Conservation (phyloP, 2,888 invertebrate species). For the Terebella lapidaria region DNA sequence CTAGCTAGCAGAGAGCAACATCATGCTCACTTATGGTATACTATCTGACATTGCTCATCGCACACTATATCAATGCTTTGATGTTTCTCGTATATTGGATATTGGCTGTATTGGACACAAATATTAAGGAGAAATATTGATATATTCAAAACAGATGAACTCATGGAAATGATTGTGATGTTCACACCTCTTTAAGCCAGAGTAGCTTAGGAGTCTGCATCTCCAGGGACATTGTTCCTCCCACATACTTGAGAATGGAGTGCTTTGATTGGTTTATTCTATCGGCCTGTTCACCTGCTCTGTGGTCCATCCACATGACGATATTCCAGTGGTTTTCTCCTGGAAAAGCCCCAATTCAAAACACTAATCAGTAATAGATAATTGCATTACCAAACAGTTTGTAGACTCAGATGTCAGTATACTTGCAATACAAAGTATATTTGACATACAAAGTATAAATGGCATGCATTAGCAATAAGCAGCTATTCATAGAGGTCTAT, state of each 20-base stretch:
- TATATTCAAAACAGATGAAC: not conserved
- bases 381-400: too few relatives aligned
- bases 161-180: not conserved
- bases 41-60: too few relatives aligned
- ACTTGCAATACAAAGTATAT: not conserved
- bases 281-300: constrained; percentile 66
- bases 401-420: not conserved
- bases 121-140: too few relatives aligned
- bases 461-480: too few relatives aligned
- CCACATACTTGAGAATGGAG: constrained; percentile 75
- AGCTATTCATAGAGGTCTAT: too few relatives aligned
- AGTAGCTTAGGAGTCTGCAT: constrained; percentile 93
- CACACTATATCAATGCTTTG: too few relatives aligned
- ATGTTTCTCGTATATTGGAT: too few relatives aligned
- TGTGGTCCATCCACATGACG: constrained; percentile 54
- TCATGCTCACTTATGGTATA: too few relatives aligned
- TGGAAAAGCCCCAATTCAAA: constrained; percentile 31
- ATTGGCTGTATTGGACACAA: too few relatives aligned
- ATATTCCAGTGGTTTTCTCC: constrained; percentile 60
- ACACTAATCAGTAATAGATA: too few relatives aligned
- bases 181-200: constrained; percentile 73
- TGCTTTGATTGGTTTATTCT: constrained; percentile 73
- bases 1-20: too few relatives aligned
- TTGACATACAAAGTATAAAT: not conserved
- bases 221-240: constrained; percentile 89